Percentiles rank a stretch among this genome's conserved stretches.
These are phyloP conservation scores for Triplophysa yarkandensis DNA, from an alignment of 2,797 vertebrate species.

Conservation along the genomic window DNA sequence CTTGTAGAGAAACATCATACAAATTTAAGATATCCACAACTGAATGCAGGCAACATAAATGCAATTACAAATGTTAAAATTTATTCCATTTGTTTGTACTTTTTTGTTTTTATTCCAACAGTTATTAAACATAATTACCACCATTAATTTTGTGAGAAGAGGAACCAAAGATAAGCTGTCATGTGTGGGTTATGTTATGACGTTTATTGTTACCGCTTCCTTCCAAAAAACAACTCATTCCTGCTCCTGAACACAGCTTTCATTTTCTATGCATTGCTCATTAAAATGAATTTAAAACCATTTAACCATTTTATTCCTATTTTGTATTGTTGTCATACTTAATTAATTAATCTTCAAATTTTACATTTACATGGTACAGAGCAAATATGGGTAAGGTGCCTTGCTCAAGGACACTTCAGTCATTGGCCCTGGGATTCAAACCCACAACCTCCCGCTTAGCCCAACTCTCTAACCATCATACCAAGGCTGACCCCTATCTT, in stretches of 20 bases:
- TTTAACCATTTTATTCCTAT: no score
- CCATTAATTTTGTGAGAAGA: neutral
- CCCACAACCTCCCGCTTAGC: no score
- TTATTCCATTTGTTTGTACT: no score
- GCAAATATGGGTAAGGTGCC: no score
- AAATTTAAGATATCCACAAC: no score
- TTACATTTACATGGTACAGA: no score
- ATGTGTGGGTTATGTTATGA: neutral
- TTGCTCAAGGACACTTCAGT: no score
- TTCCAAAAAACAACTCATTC: conserved; percentile 16
- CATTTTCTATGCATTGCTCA: neutral
- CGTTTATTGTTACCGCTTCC: conserved; percentile 22
- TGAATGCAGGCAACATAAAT: no score
- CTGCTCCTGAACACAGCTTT: conserved; percentile 1
- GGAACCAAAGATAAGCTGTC: conserved; percentile 20
- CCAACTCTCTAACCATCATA: no score
- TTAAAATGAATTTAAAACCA: neutral
- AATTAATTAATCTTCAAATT: neutral
- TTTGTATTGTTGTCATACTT: neutral
- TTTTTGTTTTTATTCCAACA: neutral
- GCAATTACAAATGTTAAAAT: neutral
- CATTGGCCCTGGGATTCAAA: no score
- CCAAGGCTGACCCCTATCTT: no score
- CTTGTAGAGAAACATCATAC: neutral
- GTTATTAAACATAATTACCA: neutral